These are phyloP conservation scores for Rambutsinella grinnellia DNA, from an alignment of 2,888 invertebrate species.

Conservation along the genomic window DNA sequence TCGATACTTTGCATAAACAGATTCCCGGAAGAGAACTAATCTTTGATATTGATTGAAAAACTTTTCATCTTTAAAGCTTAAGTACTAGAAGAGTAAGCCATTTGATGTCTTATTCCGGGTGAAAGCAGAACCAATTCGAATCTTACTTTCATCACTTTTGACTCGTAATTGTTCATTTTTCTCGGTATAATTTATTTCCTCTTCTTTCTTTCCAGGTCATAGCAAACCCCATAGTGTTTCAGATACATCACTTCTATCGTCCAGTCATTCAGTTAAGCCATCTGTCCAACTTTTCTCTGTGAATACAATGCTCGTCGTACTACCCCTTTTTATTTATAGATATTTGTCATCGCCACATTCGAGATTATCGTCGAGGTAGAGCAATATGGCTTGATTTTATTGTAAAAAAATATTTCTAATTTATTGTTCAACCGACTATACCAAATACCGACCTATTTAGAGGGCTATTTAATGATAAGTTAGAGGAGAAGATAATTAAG, in stretches of 20 bases:
- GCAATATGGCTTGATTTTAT: too few species aligned
- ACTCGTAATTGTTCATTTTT: too few species aligned
- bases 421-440: too few species aligned
- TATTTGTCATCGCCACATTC: conserved; percentile 14
- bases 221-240: conserved; percentile 60
- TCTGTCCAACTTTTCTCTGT: conserved; percentile 61
- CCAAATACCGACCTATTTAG: too few species aligned
- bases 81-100: background rate
- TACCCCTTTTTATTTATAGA: conserved; percentile 47
- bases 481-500: too few species aligned
- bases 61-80: conserved; percentile 27
- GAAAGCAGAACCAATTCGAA: too few species aligned
- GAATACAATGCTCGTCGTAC: conserved; percentile 46
- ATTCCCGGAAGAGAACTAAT: conserved; percentile 22
- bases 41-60: conserved; percentile 46
- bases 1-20: conserved; percentile 20
- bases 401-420: too few species aligned
- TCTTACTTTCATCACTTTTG: too few species aligned
- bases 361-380: conserved; percentile 45
- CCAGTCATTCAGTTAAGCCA: conserved; percentile 56
- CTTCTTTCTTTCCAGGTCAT: conserved; percentile 55
- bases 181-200: conserved; percentile 4
- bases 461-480: too few species aligned
- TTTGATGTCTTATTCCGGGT: background rate
- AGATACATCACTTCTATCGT: conserved; percentile 59